phyloP scores from a whole-genome alignment of 1,140 invertebrate species.

The Drosophila obscura region DNA sequence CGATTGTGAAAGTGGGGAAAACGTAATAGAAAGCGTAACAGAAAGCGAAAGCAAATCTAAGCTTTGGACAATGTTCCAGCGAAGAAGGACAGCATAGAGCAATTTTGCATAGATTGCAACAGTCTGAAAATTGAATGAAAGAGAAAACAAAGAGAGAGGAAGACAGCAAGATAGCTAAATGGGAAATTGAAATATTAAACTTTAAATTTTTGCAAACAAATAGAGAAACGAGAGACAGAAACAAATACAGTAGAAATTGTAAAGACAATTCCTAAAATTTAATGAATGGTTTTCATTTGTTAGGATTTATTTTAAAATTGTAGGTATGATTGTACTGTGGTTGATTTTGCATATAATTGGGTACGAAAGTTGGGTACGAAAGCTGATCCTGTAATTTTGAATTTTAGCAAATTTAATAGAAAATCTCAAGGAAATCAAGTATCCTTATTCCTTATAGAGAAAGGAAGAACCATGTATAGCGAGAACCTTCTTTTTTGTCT shows the following conservation, averaged over 20 bases:
- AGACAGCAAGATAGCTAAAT: neutral
- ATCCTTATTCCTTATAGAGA: too few relatives aligned
- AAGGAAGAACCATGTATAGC: too few relatives aligned
- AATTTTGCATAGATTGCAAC: constrained; percentile 24
- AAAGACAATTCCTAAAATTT: neutral
- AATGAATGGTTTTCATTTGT: too few relatives aligned
- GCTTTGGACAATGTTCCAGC: neutral
- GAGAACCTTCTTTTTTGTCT: too few relatives aligned
- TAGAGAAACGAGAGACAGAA: neutral
- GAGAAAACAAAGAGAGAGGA: neutral
- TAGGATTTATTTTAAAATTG: too few relatives aligned
- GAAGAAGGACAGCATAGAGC: neutral
- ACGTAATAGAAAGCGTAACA: constrained; percentile 8
- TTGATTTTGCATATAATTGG: too few relatives aligned
- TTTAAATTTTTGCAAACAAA: neutral
- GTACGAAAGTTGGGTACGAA: too few relatives aligned
- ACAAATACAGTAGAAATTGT: neutral
- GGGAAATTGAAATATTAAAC: neutral
- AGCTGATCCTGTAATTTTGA: too few relatives aligned
- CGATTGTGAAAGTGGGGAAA: constrained; percentile 10
- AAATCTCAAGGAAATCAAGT: too few relatives aligned
- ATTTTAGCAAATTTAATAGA: too few relatives aligned
- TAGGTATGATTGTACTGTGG: too few relatives aligned
- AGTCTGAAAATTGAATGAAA: constrained; percentile 9
- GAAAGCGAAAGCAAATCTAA: constrained; percentile 15